Percentiles rank a stretch among this genome's conserved stretches.
Evolutionary conservation across 2,797 vertebrate species (phyloP).

Genomic region (Ciconia nigra): DNA sequence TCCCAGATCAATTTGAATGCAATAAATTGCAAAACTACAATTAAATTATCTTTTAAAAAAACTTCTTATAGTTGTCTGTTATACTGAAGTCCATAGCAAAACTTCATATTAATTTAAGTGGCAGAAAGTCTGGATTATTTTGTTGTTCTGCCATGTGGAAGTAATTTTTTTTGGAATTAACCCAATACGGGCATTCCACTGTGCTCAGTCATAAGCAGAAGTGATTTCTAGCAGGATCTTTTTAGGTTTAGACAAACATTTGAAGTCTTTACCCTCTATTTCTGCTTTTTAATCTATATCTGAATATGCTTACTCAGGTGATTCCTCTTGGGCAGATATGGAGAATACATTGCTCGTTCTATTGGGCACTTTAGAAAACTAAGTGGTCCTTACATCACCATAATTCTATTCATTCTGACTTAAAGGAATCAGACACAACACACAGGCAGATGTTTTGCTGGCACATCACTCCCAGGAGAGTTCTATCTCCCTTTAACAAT

Average conservation of each 20-base stretch:
- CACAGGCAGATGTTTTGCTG: not conserved
- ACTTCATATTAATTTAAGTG: not conserved
- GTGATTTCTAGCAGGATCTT: not conserved
- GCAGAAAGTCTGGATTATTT: not conserved
- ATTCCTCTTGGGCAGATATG: not conserved
- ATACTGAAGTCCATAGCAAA: not conserved
- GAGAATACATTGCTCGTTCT: not conserved
- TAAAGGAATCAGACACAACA: not conserved
- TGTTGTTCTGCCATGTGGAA: not conserved
- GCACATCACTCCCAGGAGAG: not conserved
- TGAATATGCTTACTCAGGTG: not conserved
- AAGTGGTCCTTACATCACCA: accelerated
- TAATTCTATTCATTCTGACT: not conserved
- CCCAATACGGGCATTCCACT: not conserved
- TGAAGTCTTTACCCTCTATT: not conserved
- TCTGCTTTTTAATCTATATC: not conserved
- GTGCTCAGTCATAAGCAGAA: not conserved
- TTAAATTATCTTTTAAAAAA: not conserved
- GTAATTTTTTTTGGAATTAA: not conserved
- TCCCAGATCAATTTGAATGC: not conserved
- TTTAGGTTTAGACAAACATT: not conserved
- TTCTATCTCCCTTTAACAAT: not conserved
- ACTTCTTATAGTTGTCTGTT: not conserved
- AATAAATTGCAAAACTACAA: not conserved
- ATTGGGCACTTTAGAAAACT: not conserved